These are phyloP conservation scores for Eulimnadia texana DNA, from an alignment of 1,140 invertebrate genomes.

Conservation along the genomic window DNA sequence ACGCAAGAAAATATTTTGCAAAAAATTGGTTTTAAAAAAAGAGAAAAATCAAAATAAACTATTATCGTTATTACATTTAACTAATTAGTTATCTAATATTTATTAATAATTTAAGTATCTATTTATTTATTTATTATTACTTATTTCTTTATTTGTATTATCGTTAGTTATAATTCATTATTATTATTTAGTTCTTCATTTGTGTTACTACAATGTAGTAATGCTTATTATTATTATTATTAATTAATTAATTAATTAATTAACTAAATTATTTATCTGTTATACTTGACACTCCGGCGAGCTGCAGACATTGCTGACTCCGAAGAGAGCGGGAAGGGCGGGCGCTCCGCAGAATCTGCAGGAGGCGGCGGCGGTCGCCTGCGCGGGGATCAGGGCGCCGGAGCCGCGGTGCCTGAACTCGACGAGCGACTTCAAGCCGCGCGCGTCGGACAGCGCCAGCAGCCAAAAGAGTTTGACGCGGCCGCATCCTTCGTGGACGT, in stretches of 20 bases:
- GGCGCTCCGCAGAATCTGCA: conserved; percentile 81
- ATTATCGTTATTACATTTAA: too few species aligned
- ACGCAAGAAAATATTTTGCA: conserved; percentile 11
- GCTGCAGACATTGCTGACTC: conserved; percentile 83
- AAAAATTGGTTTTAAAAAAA: not conserved
- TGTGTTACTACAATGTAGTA: too few species aligned
- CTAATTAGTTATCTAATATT: too few species aligned
- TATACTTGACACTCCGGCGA: conserved; percentile 78
- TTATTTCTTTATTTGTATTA: too few species aligned
- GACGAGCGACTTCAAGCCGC: conserved; percentile 76
- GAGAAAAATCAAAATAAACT: not conserved
- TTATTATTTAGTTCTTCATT: too few species aligned
- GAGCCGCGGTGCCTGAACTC: conserved; percentile 68
- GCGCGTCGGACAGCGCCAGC: conserved; percentile 75
- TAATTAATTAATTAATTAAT: too few species aligned
- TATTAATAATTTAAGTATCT: too few species aligned
- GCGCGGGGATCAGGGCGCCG: conserved; percentile 27
- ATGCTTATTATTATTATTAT: too few species aligned
- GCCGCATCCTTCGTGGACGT: conserved; percentile 90
- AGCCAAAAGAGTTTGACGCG: conserved; percentile 91
- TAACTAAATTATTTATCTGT: too few species aligned
- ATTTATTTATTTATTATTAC: too few species aligned
- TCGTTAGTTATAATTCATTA: too few species aligned
- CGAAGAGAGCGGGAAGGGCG: conserved; percentile 64
- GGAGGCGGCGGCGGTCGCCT: conserved; percentile 42